Evolutionary conservation across 2,113 vertebrate genomes (phyloP).

Genomic region (Rhabdornis inornatus): DNA sequence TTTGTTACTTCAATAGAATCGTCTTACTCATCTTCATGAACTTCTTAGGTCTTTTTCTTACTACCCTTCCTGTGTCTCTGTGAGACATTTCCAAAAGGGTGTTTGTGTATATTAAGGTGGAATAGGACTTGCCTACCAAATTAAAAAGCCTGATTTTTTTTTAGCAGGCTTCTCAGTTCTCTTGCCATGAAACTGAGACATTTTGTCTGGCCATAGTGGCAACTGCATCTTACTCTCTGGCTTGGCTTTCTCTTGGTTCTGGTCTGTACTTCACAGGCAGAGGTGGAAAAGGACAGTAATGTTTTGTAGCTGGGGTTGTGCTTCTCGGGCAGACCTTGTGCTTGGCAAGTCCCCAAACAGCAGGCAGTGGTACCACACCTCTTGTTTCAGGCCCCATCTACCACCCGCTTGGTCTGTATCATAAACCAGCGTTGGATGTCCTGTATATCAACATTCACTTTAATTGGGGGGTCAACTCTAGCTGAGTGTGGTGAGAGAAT

Average conservation of each 20-base stretch:
- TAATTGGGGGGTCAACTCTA: background rate
- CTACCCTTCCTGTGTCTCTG: background rate
- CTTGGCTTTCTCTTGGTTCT: background rate
- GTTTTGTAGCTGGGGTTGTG: background rate
- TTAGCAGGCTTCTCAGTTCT: background rate
- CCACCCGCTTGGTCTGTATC: rapidly evolving
- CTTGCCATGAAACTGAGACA: background rate
- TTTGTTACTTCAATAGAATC: background rate
- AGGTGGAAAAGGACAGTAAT: background rate
- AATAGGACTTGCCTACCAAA: background rate
- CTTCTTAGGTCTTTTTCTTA: background rate
- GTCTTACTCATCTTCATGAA: background rate
- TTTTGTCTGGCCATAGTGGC: background rate
- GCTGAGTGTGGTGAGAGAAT: background rate
- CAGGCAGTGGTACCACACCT: background rate
- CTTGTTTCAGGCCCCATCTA: background rate
- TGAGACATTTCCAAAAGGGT: background rate
- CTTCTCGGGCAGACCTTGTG: background rate
- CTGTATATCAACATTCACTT: background rate
- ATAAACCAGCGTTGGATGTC: background rate
- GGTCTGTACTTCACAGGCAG: background rate
- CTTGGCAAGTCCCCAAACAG: rapidly evolving
- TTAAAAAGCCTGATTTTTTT: background rate
- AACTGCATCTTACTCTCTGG: background rate
- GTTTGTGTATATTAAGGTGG: background rate